phyloP scores from a whole-genome alignment of 2,888 invertebrate genomes.

The Dromius quadrimaculatus region DNA sequence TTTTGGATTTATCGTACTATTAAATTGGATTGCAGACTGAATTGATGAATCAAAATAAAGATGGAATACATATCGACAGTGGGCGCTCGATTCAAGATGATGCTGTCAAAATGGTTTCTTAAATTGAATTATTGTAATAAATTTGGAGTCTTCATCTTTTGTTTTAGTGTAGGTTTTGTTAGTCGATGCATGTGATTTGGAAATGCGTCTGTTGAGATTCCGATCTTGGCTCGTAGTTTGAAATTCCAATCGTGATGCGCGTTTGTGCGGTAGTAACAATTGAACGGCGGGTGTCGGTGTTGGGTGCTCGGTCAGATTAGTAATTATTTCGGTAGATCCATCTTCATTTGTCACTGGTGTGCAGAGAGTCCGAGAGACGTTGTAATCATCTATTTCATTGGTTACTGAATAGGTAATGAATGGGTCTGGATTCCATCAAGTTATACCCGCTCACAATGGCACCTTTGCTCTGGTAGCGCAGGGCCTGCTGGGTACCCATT shows the following conservation, averaged over 20 bases:
- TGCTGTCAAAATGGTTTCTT: too few relatives aligned
- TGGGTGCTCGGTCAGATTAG: slow-evolving; percentile 66
- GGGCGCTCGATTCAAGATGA: too few relatives aligned
- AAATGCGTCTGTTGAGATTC: slow-evolving; percentile 24
- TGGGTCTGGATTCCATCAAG: slow-evolving; percentile 66
- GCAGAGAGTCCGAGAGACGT: slow-evolving; percentile 64
- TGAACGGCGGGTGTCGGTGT: slow-evolving; percentile 29
- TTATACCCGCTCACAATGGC: slow-evolving; percentile 60
- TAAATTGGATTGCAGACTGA: too few relatives aligned
- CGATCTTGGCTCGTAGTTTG: background rate
- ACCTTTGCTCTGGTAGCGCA: slow-evolving; percentile 64
- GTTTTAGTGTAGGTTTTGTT: too few relatives aligned
- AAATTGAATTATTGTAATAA: too few relatives aligned
- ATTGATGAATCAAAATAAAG: too few relatives aligned
- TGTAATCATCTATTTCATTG: slow-evolving; percentile 69
- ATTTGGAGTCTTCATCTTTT: too few relatives aligned
- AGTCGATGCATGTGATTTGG: background rate
- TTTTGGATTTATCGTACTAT: too few relatives aligned
- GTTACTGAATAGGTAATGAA: slow-evolving; percentile 68
- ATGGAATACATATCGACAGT: too few relatives aligned
- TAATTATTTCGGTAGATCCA: slow-evolving; percentile 67
- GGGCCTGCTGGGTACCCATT: slow-evolving; percentile 62
- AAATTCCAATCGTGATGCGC: background rate
- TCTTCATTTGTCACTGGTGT: slow-evolving; percentile 66
- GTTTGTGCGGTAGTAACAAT: slow-evolving; percentile 6